phyloP scores from a whole-genome alignment of 2,888 invertebrate species.

The Creontiades dilutus region DNA sequence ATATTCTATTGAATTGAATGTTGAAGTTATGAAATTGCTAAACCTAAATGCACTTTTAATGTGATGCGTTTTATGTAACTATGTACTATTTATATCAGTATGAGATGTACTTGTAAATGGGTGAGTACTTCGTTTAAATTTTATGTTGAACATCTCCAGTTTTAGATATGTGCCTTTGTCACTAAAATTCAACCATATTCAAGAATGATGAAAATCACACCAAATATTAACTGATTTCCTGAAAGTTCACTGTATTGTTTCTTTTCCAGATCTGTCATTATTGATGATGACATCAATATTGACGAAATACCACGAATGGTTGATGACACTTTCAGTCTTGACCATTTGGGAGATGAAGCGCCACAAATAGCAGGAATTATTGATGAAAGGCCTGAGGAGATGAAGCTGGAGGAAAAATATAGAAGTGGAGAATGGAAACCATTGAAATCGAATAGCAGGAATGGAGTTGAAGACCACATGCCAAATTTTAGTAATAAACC shows the following conservation, averaged over 20 bases:
- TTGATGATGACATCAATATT: constrained; percentile 90
- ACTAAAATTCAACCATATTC: no score
- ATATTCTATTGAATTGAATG: no score
- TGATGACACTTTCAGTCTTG: constrained; percentile 84
- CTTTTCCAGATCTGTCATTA: constrained; percentile 86
- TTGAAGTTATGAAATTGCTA: no score
- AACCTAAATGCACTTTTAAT: no score
- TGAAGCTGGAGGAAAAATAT: constrained; percentile 77
- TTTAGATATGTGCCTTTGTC: no score
- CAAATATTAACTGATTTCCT: no score
- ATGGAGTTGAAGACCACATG: background rate
- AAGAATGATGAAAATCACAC: no score
- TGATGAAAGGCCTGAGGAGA: constrained; percentile 88
- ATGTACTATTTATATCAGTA: no score
- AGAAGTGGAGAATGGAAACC: constrained; percentile 76
- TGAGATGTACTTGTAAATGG: no score
- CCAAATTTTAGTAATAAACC: background rate
- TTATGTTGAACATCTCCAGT: no score
- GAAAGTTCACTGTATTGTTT: constrained; percentile 72
- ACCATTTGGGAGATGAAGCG: constrained; percentile 89
- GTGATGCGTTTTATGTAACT: no score
- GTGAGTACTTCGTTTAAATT: no score
- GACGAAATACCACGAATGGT: constrained; percentile 81
- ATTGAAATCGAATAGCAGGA: constrained; percentile 31
- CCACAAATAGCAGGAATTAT: constrained; percentile 93